Evolutionary conservation across 1,140 invertebrate genomes (phyloP).

Genomic region (Pogonognathellus flavescens): DNA sequence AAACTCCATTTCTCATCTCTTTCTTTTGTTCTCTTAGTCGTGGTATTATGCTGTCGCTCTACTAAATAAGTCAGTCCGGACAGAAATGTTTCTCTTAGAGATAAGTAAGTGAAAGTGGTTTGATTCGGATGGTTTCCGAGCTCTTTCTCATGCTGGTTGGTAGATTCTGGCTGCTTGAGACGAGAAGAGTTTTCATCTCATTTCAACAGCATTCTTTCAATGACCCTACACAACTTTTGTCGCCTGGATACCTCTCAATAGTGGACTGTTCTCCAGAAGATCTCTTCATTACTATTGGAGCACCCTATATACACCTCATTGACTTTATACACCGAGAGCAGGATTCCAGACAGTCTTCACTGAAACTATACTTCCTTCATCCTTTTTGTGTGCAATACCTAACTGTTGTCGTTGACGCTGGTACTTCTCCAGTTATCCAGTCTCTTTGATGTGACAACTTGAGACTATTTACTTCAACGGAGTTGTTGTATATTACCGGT

Average conservation of each 20-base stretch:
- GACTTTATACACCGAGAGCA: no score
- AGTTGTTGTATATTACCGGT: no score
- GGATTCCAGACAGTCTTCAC: no score
- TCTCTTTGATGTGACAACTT: no score
- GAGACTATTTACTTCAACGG: no score
- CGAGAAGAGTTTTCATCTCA: constrained; percentile 8
- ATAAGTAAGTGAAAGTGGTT: not conserved
- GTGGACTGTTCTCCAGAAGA: not conserved
- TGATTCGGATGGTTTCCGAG: not conserved
- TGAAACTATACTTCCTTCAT: no score
- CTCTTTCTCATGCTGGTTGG: not conserved
- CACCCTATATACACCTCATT: no score
- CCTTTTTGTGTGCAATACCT: no score
- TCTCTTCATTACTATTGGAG: not conserved
- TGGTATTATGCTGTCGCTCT: not conserved
- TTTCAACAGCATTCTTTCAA: constrained; percentile 7
- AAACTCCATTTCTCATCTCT: constrained; percentile 45
- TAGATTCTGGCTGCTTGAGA: not conserved
- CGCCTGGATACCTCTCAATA: not conserved
- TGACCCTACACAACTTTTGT: constrained; percentile 24
- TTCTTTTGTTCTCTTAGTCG: constrained; percentile 3
- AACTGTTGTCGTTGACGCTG: no score
- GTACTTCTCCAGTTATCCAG: no score
- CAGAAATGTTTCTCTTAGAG: constrained; percentile 19
- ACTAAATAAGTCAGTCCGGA: constrained; percentile 27